Base-by-base conservation (phyloP, 2,113 vertebrate genomes). In the Boleophthalmus pectinirostris region DNA sequence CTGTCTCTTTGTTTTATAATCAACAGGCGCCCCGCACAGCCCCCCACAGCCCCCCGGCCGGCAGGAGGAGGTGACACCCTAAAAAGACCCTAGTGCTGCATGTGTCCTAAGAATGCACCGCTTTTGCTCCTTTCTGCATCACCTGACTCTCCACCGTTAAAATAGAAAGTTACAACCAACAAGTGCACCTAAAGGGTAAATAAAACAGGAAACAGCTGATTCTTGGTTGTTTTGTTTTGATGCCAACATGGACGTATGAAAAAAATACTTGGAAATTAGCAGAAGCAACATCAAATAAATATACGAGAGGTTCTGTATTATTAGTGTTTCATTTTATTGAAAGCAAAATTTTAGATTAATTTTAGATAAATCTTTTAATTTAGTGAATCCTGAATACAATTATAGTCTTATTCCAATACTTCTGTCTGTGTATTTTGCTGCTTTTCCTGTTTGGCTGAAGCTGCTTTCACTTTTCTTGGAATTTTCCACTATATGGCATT, bases 1-100 rank as follows among this genome's bases (percentile, higher is more conserved):
- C n/a, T 73, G 69, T 61, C 53, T 72, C 77, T 77, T 73, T 43
- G 64, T 80, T 83, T 82, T 46, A 29, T 77, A 66, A 85, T 86
- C 83, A 82, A 72, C 68, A 14, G 72, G 18, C 18, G 16, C 43
- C 82, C 79, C 65, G 49, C 65, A n/a, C 68, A 66, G 70, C 23
- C 56, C 58, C 57, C 21, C 56, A 58, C 21, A 60, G 57, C 57
- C 11, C 16, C 57, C 11, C 16, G 25, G 46, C 56, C 54, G 11
- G 29, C 10, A 69, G 77, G 78, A 47, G 16, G 21, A 25, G 23
- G 54, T 38, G 35, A 38, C 74, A 53, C 73, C 71, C 67, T 54
- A n/a, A n/a, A 16, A 70, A 45, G 56, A 71, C 67, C 72, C 71
- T 67, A 4, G 54, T 77, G 12, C 11, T 57, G 66, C 56, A 72